A percentile compares a stretch with the other conserved stretches of the same genome.
phyloP scores from a whole-genome alignment of 1,140 invertebrate genomes.

The Sarcophaga peregrina region DNA sequence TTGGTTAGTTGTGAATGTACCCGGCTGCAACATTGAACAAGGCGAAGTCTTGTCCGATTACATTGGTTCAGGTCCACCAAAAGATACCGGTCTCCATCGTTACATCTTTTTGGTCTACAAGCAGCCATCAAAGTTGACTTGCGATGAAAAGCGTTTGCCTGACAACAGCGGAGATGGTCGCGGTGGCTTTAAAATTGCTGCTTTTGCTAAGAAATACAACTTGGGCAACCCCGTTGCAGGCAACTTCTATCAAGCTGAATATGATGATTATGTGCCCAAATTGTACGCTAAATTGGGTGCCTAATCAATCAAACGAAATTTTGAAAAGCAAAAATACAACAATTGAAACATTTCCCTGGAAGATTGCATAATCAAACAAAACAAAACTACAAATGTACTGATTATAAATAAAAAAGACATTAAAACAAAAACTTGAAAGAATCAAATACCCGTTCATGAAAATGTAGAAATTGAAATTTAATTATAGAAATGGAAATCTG shows the following conservation, averaged over 20 bases:
- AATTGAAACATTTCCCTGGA: not conserved
- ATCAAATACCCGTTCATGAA: no score
- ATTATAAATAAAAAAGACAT: no score
- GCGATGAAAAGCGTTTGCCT: conserved; percentile 64
- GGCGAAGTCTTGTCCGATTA: conserved; percentile 85
- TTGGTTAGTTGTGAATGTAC: conserved; percentile 93
- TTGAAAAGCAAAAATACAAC: not conserved
- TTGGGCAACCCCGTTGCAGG: conserved; percentile 87
- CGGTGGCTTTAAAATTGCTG: conserved; percentile 80
- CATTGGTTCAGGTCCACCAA: conserved; percentile 86
- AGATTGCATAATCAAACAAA: conserved; percentile 5
- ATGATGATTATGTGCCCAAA: conserved; percentile 88
- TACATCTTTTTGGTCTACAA: conserved; percentile 91
- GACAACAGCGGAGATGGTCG: conserved; percentile 80
- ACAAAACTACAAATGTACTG: no score
- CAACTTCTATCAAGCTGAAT: conserved; percentile 91
- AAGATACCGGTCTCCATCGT: conserved; percentile 86
- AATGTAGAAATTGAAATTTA: no score
- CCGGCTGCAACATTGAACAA: conserved; percentile 76
- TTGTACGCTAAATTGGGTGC: conserved; percentile 62
- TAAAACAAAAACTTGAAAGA: no score
- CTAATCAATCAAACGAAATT: not conserved
- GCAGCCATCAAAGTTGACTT: conserved; percentile 69
- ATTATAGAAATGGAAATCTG: no score
- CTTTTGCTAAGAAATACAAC: conserved; percentile 77